Evolutionary conservation across 1,140 invertebrate species (phyloP).

Genomic region (Apis dorsata): DNA sequence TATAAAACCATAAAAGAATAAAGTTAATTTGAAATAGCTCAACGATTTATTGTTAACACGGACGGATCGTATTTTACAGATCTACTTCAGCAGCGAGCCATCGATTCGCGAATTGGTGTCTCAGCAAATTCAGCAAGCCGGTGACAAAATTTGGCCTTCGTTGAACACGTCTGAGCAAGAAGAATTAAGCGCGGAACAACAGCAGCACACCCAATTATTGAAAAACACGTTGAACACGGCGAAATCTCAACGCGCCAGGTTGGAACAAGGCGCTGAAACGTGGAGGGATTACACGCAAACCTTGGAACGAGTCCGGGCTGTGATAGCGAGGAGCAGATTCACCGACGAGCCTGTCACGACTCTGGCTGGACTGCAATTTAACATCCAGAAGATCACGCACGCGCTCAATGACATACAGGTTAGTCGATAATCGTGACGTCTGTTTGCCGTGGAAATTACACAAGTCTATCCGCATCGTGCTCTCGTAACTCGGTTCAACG

Average conservation of each 20-base stretch:
- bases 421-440: background rate
- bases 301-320: conserved; percentile 87
- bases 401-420: conserved; percentile 90
- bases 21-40: too few species aligned
- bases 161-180: conserved; percentile 89
- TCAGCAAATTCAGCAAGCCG: conserved; percentile 89
- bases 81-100: conserved; percentile 89
- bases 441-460: background rate
- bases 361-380: conserved; percentile 88
- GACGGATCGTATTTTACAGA: conserved; percentile 67
- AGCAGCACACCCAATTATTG: conserved; percentile 87
- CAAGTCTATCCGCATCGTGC: too few species aligned
- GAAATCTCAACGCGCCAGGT: conserved; percentile 86
- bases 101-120: conserved; percentile 89
- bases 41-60: too few species aligned
- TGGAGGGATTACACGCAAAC: conserved; percentile 90
- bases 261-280: conserved; percentile 88
- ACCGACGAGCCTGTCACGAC: conserved; percentile 88
- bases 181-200: conserved; percentile 88
- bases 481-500: too few species aligned
- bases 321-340: conserved; percentile 87
- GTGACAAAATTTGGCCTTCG: conserved; percentile 93
- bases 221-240: conserved; percentile 91
- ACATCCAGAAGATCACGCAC: conserved; percentile 89
- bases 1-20: too few species aligned